Conservation (phyloP, 2,888 invertebrate species). For the Rhopalosiphum nymphaeae region DNA sequence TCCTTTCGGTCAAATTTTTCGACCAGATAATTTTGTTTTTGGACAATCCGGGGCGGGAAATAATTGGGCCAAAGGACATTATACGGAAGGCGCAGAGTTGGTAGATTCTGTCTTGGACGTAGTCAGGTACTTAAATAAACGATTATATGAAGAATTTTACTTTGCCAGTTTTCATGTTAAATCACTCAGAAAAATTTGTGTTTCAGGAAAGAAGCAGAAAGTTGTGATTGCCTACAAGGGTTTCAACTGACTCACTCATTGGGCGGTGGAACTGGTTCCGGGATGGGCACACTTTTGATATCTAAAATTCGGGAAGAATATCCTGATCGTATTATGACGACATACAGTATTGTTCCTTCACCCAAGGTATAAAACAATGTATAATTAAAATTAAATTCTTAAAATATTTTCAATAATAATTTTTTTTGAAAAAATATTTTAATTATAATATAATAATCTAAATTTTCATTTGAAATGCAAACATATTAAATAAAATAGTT, state of each 20-base stretch:
- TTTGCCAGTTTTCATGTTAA: too few relatives aligned
- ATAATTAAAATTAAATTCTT: too few relatives aligned
- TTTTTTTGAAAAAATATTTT: too few relatives aligned
- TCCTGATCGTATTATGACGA: neutral
- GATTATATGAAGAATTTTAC: neutral
- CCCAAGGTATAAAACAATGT: too few relatives aligned
- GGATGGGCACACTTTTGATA: slow-evolving; percentile 72
- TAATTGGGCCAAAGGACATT: slow-evolving; percentile 71
- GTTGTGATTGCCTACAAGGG: slow-evolving; percentile 77
- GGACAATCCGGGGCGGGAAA: slow-evolving; percentile 80
- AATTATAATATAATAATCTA: too few relatives aligned
- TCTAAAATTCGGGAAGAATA: neutral
- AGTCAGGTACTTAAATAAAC: too few relatives aligned
- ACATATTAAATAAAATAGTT: too few relatives aligned
- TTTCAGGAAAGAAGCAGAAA: slow-evolving; percentile 72
- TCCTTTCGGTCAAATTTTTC: slow-evolving; percentile 84
- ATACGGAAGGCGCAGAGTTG: neutral
- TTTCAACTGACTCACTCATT: slow-evolving; percentile 86
- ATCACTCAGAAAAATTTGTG: too few relatives aligned
- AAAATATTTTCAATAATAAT: too few relatives aligned
- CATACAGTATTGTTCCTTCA: neutral
- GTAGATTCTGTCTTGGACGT: too few relatives aligned
- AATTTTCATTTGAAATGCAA: too few relatives aligned
- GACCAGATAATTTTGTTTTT: slow-evolving; percentile 89
- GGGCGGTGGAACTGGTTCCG: slow-evolving; percentile 75